These are phyloP conservation scores for Carabus problematicus DNA, from an alignment of 2,888 invertebrate genomes.

Conservation along the genomic window DNA sequence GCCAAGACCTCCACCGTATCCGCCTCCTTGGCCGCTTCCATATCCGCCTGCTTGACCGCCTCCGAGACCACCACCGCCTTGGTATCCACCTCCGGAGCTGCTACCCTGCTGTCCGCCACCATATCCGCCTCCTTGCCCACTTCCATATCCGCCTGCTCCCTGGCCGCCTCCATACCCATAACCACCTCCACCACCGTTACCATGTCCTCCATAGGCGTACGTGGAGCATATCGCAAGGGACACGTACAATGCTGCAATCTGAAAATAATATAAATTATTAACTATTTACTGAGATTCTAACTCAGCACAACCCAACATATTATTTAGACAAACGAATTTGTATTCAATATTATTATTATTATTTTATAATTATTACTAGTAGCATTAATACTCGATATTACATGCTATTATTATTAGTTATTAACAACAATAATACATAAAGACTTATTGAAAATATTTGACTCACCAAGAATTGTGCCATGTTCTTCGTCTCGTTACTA, in stretches of 20 bases:
- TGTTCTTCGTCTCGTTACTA: background rate
- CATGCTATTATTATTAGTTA: no score
- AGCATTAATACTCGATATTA: no score
- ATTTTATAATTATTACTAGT: no score
- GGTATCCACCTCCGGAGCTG: constrained; percentile 34
- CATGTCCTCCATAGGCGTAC: constrained; percentile 32
- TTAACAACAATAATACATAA: background rate
- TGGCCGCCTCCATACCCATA: constrained; percentile 35
- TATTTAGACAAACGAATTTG: no score
- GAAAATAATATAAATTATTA: constrained; percentile 6
- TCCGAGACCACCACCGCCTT: constrained; percentile 17
- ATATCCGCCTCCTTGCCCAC: no score
- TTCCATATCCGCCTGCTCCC: constrained; percentile 34
- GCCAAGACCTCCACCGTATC: constrained; percentile 26
- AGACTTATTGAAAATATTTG: no score
- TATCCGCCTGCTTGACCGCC: background rate
- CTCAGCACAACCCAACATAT: no score
- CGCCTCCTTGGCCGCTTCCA: constrained; percentile 15
- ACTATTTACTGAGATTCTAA: no score
- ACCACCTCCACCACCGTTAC: no score
- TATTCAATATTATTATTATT: no score
- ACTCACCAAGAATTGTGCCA: constrained; percentile 18
- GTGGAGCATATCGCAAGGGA: constrained; percentile 7
- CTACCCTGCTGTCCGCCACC: constrained; percentile 35
- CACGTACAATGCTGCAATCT: constrained; percentile 22